phyloP scores from a whole-genome alignment of 1,140 invertebrate species.

The Drosophila kohkoa region DNA sequence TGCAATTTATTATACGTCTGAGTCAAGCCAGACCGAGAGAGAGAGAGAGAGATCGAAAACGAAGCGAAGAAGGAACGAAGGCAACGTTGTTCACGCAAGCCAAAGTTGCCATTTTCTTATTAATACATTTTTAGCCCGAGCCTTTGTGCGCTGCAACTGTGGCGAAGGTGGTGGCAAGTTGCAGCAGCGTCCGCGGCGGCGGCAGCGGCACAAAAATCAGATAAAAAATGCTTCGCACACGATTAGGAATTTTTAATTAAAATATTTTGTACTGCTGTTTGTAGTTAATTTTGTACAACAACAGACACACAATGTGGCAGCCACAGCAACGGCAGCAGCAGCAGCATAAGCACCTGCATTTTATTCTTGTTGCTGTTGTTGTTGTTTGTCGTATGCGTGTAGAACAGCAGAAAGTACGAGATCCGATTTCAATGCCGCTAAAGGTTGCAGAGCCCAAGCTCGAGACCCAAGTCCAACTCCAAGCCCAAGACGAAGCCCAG shows the following conservation, averaged over 20 bases:
- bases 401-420: conserved; percentile 82
- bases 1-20: conserved; percentile 83
- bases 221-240: conserved; percentile 85
- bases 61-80: conserved; percentile 10
- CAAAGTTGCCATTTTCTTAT: conserved; percentile 79
- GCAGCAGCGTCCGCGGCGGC: conserved; percentile 1
- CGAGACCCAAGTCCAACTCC: not conserved
- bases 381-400: conserved; percentile 77
- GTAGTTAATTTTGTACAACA: conserved; percentile 82
- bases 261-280: conserved; percentile 85
- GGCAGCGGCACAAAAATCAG: conserved; percentile 65
- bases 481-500: not conserved
- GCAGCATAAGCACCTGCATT: conserved; percentile 74
- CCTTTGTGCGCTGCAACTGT: conserved; percentile 5
- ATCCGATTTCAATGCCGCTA: conserved; percentile 76
- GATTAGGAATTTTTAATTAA: conserved; percentile 85
- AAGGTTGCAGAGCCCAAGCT: conserved; percentile 58
- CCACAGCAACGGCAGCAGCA: conserved; percentile 22
- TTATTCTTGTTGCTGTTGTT: conserved; percentile 35
- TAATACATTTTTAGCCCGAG: conserved; percentile 80
- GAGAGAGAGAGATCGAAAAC: conserved; percentile 23
- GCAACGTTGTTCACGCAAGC: conserved; percentile 64
- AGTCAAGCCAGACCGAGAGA: conserved; percentile 49
- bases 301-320: conserved; percentile 68
- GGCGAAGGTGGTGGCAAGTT: conserved; percentile 1